Evolutionary conservation across 2,113 vertebrate genomes (phyloP).

Genomic region (Malurus melanocephalus): DNA sequence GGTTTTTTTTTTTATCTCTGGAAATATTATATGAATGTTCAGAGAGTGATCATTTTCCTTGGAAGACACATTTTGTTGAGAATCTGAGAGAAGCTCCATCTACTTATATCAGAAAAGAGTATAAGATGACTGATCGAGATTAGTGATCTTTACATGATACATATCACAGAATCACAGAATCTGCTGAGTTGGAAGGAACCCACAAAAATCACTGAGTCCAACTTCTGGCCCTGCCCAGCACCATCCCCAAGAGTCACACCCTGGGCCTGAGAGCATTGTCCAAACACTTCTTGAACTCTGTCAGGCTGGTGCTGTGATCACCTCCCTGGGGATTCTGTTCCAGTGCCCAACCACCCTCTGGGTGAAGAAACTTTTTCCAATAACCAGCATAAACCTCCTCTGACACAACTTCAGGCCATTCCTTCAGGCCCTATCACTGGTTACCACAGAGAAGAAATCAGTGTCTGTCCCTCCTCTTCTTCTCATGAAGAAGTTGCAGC

Average conservation of each 20-base stretch:
- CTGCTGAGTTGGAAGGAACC: background rate
- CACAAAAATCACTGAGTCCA: background rate
- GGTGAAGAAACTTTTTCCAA: background rate
- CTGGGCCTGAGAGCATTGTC: background rate
- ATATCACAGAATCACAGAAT: background rate
- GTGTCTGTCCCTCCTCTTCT: background rate
- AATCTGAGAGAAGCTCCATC: background rate
- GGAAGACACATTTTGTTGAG: background rate
- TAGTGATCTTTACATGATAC: background rate
- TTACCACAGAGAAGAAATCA: background rate
- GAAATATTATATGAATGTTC: background rate
- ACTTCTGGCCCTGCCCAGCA: too few relatives aligned
- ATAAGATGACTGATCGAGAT: background rate
- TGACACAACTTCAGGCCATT: background rate
- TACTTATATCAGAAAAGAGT: background rate
- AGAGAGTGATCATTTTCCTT: background rate
- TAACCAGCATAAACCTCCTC: background rate
- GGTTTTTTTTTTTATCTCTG: background rate
- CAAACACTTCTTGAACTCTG: background rate
- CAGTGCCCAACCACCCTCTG: fast-evolving
- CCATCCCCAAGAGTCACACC: background rate
- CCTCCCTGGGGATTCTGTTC: fast-evolving
- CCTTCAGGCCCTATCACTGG: background rate
- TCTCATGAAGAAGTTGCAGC: background rate
- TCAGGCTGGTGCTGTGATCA: background rate